Evolutionary conservation across 2,797 vertebrate species (phyloP).

Genomic region (Nothura maculosa): DNA sequence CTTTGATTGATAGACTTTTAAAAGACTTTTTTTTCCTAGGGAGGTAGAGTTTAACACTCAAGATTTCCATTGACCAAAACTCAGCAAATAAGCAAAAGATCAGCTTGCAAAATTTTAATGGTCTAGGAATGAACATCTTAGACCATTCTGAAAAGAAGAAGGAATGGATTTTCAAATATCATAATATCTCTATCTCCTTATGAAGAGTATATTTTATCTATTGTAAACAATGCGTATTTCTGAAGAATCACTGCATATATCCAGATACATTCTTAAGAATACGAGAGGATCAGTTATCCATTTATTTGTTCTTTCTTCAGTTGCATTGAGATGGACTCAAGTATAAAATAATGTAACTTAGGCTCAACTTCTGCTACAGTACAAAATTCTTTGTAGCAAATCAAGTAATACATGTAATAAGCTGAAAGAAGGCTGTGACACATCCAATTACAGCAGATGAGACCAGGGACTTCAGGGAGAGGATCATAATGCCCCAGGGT

Average conservation of each 20-base stretch:
- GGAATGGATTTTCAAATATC: neutral
- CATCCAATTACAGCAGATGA: constrained; percentile 64
- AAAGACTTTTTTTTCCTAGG: neutral
- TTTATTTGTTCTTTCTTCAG: neutral
- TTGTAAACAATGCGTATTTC: neutral
- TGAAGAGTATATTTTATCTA: neutral
- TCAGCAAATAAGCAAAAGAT: neutral
- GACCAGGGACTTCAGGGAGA: constrained; percentile 17
- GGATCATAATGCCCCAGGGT: constrained; percentile 20
- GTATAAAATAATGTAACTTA: neutral
- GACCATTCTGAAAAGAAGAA: neutral
- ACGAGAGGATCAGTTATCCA: neutral
- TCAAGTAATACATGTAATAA: constrained; percentile 59
- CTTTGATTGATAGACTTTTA: neutral
- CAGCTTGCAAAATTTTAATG: neutral
- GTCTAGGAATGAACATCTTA: neutral
- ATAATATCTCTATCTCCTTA: too few relatives aligned
- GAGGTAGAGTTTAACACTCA: neutral
- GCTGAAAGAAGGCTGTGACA: constrained; percentile 54
- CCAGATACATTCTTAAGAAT: neutral
- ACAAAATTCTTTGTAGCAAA: constrained; percentile 53
- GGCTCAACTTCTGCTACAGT: neutral
- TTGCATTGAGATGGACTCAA: neutral
- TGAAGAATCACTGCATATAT: neutral
- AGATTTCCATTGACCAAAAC: neutral